Base-by-base conservation (phyloP, 2,888 invertebrate species). In the Synergus itoensis region DNA sequence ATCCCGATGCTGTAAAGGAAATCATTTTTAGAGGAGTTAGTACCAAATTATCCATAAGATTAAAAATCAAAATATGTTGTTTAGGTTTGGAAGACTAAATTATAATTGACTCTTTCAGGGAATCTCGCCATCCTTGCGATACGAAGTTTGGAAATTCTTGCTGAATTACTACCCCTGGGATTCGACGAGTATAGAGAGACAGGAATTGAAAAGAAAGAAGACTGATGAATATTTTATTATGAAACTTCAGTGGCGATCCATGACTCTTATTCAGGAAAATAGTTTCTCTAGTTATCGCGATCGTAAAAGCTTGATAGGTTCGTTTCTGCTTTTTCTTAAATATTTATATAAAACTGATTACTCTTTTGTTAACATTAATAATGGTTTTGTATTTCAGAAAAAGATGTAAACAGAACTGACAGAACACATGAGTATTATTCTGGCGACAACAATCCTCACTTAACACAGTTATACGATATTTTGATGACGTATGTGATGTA, bases 401-500 rank as follows among this genome's bases (percentile, higher is more conserved):
- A 99, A 92, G 99, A 99, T 92, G 99, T 99, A 0, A 97, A 97
- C 84, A 94, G 99, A 85, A 99, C 99, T 0, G 99, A 99, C 91
- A 94, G 99, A 85, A 96, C 96, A 0, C 95, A 97, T 87, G 95
- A 96, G 9, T 99, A 96, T 92, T 99, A 96, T 92, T 96, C 97
- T n/a, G 99, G 99, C 0, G 98, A 98, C 83, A 95, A 97, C 87
- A 99, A 99, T 92, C 95, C 96, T 0, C 98, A 99, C 92, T 92
- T 99, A 77, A 93, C 94, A 79, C 94, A 96, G 16, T 92, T 99
- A 4, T 95, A 97, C 86, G 98, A 99, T 89, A 97, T 99, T 85
- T 94, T 99, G 4, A 98, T 99, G 98, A 99, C 99, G 0, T 99
- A 99, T 90, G 96, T 98, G 60, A 99, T 99, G 99, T 99, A 98